phyloP scores from a whole-genome alignment of 2,888 invertebrate genomes.

The Torymus aiolomorphi region DNA sequence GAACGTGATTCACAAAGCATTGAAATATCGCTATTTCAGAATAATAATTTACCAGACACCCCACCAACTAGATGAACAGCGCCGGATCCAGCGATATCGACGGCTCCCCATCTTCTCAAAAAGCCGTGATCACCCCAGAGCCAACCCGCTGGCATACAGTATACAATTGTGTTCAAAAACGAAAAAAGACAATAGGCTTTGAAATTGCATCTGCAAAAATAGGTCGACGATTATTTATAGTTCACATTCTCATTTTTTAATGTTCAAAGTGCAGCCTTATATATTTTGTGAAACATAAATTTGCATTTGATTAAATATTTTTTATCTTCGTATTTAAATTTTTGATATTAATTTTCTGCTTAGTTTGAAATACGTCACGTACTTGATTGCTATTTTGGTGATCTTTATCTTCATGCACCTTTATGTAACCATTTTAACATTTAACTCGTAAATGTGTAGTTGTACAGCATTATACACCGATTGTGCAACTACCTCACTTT shows the following conservation, averaged over 20 bases:
- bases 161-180: conserved; percentile 90
- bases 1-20: background rate
- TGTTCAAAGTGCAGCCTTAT: too few species aligned
- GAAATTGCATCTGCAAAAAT: conserved; percentile 85
- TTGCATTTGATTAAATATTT: too few species aligned
- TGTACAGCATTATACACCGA: background rate
- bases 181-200: conserved; percentile 94
- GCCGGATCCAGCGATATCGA: conserved; percentile 95
- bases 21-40: too few species aligned
- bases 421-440: conserved; percentile 11
- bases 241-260: too few species aligned
- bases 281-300: too few species aligned
- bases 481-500: too few species aligned
- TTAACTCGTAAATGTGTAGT: background rate
- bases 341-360: too few species aligned
- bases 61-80: conserved; percentile 93
- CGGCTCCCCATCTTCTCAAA: conserved; percentile 87
- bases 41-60: conserved; percentile 73
- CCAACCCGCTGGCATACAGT: conserved; percentile 96
- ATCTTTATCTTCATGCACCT: background rate
- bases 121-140: conserved; percentile 94
- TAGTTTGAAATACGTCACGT: too few species aligned
- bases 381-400: conserved; percentile 10
- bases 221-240: background rate
- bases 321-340: too few species aligned